These are phyloP conservation scores for Tanypteryx hageni DNA, from an alignment of 2,888 invertebrate genomes.

Conservation along the genomic window DNA sequence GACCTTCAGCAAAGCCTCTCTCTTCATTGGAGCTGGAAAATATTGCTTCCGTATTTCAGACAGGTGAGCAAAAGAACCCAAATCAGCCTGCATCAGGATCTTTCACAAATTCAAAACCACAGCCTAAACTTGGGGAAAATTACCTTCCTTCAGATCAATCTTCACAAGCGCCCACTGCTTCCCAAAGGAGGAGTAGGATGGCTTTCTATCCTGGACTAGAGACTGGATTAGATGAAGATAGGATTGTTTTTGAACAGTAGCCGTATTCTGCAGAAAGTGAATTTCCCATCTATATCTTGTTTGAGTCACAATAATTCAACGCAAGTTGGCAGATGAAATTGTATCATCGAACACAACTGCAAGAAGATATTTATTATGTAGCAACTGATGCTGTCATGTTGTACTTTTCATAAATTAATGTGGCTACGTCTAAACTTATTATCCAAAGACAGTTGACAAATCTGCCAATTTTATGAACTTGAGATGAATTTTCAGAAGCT, in stretches of 20 bases:
- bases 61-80: neutral
- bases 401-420: no score
- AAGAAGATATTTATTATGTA: no score
- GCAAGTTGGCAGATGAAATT: no score
- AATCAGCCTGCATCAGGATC: neutral
- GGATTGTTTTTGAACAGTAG: slow-evolving; percentile 17
- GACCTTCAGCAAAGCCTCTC: neutral
- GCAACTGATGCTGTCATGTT: no score
- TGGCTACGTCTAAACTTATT: no score
- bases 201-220: slow-evolving; percentile 1
- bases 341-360: no score
- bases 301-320: no score
- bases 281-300: no score
- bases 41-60: neutral
- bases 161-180: neutral
- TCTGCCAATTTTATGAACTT: no score
- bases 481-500: no score
- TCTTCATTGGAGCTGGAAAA: neutral
- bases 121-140: neutral
- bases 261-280: no score
- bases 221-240: neutral
- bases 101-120: neutral
- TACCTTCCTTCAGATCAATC: neutral
- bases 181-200: slow-evolving; percentile 39
- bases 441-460: no score